phyloP scores from a whole-genome alignment of 2,113 vertebrate species.

The Chitala chitala region DNA sequence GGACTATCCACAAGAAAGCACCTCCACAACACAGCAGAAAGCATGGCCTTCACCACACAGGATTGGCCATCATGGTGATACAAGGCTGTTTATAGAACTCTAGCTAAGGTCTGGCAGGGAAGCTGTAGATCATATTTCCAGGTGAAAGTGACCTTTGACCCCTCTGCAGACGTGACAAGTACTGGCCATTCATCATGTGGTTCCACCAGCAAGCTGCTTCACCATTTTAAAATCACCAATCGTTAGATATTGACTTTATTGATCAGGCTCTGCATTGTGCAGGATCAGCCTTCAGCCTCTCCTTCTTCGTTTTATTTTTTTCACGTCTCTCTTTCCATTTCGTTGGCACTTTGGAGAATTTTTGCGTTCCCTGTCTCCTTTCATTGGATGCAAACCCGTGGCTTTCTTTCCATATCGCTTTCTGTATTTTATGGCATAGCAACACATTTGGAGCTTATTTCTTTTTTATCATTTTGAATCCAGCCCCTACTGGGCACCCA shows the following conservation, averaged over 20 bases:
- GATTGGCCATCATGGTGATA: neutral
- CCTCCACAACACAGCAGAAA: no score
- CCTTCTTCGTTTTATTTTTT: neutral
- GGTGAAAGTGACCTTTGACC: conserved; percentile 15
- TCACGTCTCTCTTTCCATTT: neutral
- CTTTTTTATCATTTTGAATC: no score
- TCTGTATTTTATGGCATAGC: no score
- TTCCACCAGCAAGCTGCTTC: conserved; percentile 7
- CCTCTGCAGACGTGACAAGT: neutral
- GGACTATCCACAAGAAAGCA: no score
- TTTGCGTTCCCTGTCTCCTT: neutral
- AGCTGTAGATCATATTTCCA: conserved; percentile 17
- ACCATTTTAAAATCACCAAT: conserved; percentile 12
- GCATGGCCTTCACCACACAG: no score
- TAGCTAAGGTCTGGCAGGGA: neutral
- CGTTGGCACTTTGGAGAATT: neutral
- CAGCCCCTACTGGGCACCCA: no score
- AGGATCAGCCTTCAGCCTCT: neutral
- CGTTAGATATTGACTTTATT: conserved; percentile 17
- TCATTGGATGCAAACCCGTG: neutral
- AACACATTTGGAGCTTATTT: no score
- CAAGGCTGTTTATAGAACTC: neutral
- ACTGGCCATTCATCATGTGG: conserved; percentile 16
- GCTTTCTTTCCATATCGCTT: neutral
- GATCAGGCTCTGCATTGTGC: conserved; percentile 6